phyloP scores from a whole-genome alignment of 2,797 vertebrate genomes.

The Xiphophorus birchmanni region DNA sequence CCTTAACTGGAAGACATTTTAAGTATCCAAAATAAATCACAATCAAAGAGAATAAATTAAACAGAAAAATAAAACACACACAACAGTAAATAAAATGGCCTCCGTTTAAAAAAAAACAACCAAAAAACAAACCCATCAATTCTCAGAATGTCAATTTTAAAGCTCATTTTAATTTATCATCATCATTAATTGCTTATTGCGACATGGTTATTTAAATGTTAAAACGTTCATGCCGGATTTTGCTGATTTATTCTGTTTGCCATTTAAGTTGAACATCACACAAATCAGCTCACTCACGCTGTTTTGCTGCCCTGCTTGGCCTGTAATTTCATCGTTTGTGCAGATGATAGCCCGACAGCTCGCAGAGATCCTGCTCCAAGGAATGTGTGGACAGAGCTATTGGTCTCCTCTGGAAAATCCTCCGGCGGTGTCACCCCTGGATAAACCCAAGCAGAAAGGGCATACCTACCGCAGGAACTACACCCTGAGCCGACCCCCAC shows the following conservation, averaged over 20 bases:
- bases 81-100: too few relatives aligned
- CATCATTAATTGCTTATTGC: too few relatives aligned
- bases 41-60: too few relatives aligned
- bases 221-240: not conserved
- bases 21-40: too few relatives aligned
- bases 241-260: not conserved
- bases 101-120: too few relatives aligned
- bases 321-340: constrained; percentile 22
- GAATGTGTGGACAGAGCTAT: constrained; percentile 99
- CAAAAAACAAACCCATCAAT: too few relatives aligned
- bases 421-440: constrained; percentile 91
- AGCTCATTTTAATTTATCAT: too few relatives aligned
- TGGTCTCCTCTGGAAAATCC: constrained; percentile 98
- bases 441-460: constrained; percentile 89
- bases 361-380: constrained; percentile 95
- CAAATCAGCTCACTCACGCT: not conserved
- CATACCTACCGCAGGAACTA: constrained; percentile 88
- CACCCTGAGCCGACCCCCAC: constrained; percentile 87
- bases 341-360: constrained; percentile 98
- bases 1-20: too few relatives aligned
- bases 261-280: not conserved
- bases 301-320: not conserved
- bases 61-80: too few relatives aligned
- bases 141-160: too few relatives aligned
- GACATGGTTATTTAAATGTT: too few relatives aligned